phyloP scores from a whole-genome alignment of 2,797 vertebrate genomes.

The Esox masquinongy region DNA sequence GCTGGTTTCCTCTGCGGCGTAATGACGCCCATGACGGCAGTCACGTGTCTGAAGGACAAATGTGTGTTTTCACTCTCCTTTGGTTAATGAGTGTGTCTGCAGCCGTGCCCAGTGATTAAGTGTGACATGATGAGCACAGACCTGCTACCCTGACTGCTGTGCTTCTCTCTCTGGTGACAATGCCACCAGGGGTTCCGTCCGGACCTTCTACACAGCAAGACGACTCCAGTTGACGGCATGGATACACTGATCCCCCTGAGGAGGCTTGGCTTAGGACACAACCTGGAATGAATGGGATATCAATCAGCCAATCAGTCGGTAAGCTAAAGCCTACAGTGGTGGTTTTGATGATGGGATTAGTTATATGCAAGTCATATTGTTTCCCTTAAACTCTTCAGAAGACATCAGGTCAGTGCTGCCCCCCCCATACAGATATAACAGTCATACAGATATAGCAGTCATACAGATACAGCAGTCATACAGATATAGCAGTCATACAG shows the following conservation, averaged over 20 bases:
- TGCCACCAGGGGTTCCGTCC: not conserved
- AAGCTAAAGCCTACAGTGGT: conserved; percentile 60
- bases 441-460: no score
- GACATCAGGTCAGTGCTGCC: no score
- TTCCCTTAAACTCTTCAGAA: not conserved
- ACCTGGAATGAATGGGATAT: conserved; percentile 66
- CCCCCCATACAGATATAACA: no score
- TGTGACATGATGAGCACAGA: conserved; percentile 40
- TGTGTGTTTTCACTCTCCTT: conserved; percentile 67
- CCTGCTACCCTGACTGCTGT: not conserved
- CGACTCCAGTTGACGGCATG: conserved; percentile 6
- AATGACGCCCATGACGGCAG: conserved; percentile 62
- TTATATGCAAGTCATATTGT: conserved; percentile 40
- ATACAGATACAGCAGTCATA: no score
- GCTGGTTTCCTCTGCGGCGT: conserved; percentile 59
- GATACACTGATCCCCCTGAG: conserved; percentile 37
- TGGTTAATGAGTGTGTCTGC: conserved; percentile 62
- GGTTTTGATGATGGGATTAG: conserved; percentile 54
- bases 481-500: no score
- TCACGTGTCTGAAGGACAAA: conserved; percentile 68
- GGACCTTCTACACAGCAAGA: conserved; percentile 14
- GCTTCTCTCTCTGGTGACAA: not conserved
- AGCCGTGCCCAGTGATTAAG: conserved; percentile 62
- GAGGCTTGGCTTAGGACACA: conserved; percentile 54
- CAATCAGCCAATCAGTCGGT: conserved; percentile 70